Evolutionary conservation across 1,140 invertebrate species (phyloP), one percentile per base, ranked within the genome.

Genomic region (Aplysia californica): DNA sequence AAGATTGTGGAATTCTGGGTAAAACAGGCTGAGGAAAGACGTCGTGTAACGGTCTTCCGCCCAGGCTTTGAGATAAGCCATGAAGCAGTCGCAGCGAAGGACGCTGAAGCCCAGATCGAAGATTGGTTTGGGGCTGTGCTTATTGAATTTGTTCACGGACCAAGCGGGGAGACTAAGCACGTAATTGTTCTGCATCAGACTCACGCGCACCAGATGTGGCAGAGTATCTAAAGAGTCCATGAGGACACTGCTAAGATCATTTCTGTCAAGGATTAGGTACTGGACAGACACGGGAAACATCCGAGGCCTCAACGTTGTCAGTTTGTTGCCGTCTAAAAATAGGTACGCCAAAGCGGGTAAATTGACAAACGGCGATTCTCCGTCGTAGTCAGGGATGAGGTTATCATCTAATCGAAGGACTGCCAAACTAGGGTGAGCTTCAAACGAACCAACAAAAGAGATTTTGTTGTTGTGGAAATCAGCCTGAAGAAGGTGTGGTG

Each of bases 81-180:
- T 23, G 0, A 75, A 41, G 59, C 84, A 85, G 59, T 83, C 81
- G 70, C 84, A 85, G 1, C 29, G 50, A 26, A 84, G 83, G 10
- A 55, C n/a, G 70, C 84, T 85, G 0, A 70, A 69, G 15, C 38
- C 50, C 10, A 85, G 44, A 35, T 76, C 72, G 10, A 84, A 33
- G 0, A 38, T 70, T 1, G 81, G 81, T n/a, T 79, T 79, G 10
- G 72, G 71, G 20, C 18, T 38, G 23, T 39, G 29, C 1, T 4
- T 6, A 29, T 39, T 41, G 38, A 72, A 72, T 3, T 31, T 58
- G 41, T 72, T 72, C 0, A 72, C 36, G 1, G 35, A 15, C 26
- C 5, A 26, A 3, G 1, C 1, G 15, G 70, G 70, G 1, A 72
- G 31, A 3, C 21, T 1, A 4, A 72, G 10, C 2, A 55, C 35